Percentiles rank a stretch among this genome's conserved stretches.
Conservation (phyloP, 2,888 invertebrate species). For the Athrips mouffetella region DNA sequence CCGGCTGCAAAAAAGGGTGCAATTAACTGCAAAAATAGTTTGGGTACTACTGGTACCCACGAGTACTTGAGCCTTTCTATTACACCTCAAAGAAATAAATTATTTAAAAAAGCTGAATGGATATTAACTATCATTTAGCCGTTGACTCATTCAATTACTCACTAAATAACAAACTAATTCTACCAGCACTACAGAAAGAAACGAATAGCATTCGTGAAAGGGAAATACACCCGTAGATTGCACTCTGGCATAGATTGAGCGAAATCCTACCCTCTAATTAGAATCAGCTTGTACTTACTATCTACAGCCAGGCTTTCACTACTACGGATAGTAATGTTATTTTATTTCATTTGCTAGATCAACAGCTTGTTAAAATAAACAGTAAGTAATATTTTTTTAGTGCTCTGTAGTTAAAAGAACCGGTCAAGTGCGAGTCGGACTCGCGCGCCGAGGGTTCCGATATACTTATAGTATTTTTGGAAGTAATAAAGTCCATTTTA, state of each 20-base stretch:
- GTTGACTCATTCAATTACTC: not conserved
- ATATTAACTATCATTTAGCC: not conserved
- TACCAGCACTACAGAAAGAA: slow-evolving; percentile 4
- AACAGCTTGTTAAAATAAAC: too few relatives aligned
- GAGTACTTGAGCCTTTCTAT: not conserved
- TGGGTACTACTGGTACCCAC: not conserved
- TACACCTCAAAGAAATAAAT: not conserved
- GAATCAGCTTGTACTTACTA: not conserved
- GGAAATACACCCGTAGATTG: slow-evolving; percentile 3
- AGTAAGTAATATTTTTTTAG: too few relatives aligned
- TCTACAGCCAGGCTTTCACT: not conserved
- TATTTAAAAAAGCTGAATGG: too few relatives aligned
- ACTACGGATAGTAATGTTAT: not conserved
- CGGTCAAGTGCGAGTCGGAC: too few relatives aligned
- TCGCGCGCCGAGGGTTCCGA: too few relatives aligned
- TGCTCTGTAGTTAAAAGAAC: too few relatives aligned
- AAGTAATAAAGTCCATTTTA: too few relatives aligned
- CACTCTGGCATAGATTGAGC: slow-evolving; percentile 20
- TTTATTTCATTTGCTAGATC: too few relatives aligned
- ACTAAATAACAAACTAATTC: too few relatives aligned
- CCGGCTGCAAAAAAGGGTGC: too few relatives aligned
- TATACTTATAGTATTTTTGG: too few relatives aligned
- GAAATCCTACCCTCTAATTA: slow-evolving; percentile 20
- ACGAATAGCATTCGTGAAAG: slow-evolving; percentile 5
- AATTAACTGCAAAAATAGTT: not conserved